Evolutionary conservation across 2,888 invertebrate genomes (phyloP), one percentile per base, ranked within the genome.

Genomic region (Amphipyra berbera): DNA sequence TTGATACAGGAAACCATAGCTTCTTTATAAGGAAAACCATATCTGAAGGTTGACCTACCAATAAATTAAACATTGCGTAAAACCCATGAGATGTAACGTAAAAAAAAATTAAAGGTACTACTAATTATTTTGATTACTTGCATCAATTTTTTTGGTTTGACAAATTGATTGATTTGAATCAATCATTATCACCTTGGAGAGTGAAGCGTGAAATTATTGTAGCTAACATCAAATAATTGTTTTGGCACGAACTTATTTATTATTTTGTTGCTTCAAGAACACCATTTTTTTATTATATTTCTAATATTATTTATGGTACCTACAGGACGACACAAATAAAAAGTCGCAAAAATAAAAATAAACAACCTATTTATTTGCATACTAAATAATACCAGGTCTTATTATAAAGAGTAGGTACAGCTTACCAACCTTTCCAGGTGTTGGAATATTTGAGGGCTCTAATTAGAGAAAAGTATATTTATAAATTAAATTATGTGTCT

Each of bases 161-260:
- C 61, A 65, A 73, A 69, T 61, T 70, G 71, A 73, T 73, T 66
- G 75, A 57, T 78, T 58, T 12, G 10, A 64, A 59, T 61, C 61
- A 50, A 69, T 78, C 68, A 71, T 68, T 71, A 64, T 42, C 55
- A 71, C 61, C 47, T 61, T 53, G 52, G 42, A 21, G 46, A 47
- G 59, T 30, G 6, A 30, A 68, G 56, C 72, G 64, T 78, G 52
- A 74, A 78, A 74, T 75, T 71, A 74, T 75, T 71, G 33, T 50
- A 54, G 58, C 56, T 72, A 56, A 69, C 21, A 48, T 38, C 21
- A 21, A 21, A 69, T 62, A 70, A 67, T 73, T 73, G 38, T 77
- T 60, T 45, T 40, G 33, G 41, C 76, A 68, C 77, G 59, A 69
- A 45, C 44, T 47, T 60, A 61, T 60, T 53, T 12, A 76, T 69